These are phyloP conservation scores for Taeniopygia guttata DNA, from an alignment of 2,797 vertebrate species.

Conservation along the genomic window DNA sequence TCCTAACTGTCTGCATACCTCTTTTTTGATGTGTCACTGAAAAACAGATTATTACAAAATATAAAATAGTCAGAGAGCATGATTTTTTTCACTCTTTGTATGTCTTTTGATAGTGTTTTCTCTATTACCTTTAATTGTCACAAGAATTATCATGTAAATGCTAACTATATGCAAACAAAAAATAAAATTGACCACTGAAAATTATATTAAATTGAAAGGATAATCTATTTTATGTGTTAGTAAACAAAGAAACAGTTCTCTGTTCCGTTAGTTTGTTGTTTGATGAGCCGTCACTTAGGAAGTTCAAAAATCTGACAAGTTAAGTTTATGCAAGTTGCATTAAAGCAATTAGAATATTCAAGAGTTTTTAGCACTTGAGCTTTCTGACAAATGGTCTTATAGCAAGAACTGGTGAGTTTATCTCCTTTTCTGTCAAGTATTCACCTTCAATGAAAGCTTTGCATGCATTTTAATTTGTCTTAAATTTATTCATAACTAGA, in stretches of 20 bases:
- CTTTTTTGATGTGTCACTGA: background rate
- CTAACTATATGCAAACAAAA: background rate
- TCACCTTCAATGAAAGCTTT: constrained; percentile 64
- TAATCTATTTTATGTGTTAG: background rate
- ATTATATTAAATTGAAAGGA: background rate
- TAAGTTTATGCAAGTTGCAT: background rate
- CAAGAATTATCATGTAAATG: background rate
- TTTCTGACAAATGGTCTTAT: constrained; percentile 56
- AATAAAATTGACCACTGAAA: background rate
- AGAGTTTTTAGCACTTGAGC: background rate
- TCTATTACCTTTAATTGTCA: background rate
- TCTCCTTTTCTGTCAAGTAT: constrained; percentile 63
- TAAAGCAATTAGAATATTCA: constrained; percentile 39
- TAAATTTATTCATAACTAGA: constrained; percentile 73
- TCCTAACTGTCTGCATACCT: background rate
- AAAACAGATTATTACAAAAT: background rate
- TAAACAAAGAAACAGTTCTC: background rate
- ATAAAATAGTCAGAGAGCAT: background rate
- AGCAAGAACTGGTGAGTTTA: constrained; percentile 62
- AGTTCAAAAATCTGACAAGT: background rate
- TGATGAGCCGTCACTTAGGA: background rate
- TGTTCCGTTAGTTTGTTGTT: background rate
- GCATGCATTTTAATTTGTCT: constrained; percentile 67
- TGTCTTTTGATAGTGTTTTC: background rate
- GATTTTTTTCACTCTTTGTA: background rate